Percentiles rank a stretch among this genome's conserved stretches.
Evolutionary conservation across 53 echinoderm and acorn worm genomes (phyloP).

Genomic region (Hippasteria phrygiana): DNA sequence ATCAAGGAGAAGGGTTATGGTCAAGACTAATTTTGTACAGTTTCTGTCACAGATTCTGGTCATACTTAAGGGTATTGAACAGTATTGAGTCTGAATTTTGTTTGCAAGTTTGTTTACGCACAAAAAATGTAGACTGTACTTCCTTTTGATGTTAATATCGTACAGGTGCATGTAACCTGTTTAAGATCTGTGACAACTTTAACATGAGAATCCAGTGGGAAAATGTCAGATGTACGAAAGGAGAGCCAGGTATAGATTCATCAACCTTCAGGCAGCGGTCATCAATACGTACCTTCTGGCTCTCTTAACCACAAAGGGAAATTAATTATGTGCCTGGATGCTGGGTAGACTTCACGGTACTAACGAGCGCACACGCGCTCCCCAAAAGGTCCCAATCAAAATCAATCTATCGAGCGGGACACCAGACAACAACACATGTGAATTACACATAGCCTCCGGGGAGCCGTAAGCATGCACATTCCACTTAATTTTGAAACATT

Average conservation of each 20-base stretch:
- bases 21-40: too few relatives aligned
- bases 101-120: too few relatives aligned
- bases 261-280: conserved; percentile 16
- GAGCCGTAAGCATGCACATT: background rate
- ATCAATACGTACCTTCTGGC: conserved; percentile 36
- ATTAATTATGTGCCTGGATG: conserved; percentile 44
- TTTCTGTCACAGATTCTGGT: too few relatives aligned
- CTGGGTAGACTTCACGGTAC: conserved; percentile 8
- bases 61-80: too few relatives aligned
- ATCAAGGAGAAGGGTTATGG: too few relatives aligned
- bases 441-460: conserved; percentile 37
- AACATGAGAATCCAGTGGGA: background rate
- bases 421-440: conserved; percentile 47
- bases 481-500: background rate
- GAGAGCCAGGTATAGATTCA: conserved; percentile 3
- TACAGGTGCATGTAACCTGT: background rate
- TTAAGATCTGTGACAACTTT: background rate
- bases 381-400: conserved; percentile 12
- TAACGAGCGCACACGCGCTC: background rate
- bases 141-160: too few relatives aligned
- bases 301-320: conserved; percentile 32
- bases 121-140: too few relatives aligned
- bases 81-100: too few relatives aligned
- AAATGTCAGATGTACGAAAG: background rate
- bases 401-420: conserved; percentile 41